Evolutionary conservation across 2,888 invertebrate genomes (phyloP).

Genomic region (Dromius quadrimaculatus): DNA sequence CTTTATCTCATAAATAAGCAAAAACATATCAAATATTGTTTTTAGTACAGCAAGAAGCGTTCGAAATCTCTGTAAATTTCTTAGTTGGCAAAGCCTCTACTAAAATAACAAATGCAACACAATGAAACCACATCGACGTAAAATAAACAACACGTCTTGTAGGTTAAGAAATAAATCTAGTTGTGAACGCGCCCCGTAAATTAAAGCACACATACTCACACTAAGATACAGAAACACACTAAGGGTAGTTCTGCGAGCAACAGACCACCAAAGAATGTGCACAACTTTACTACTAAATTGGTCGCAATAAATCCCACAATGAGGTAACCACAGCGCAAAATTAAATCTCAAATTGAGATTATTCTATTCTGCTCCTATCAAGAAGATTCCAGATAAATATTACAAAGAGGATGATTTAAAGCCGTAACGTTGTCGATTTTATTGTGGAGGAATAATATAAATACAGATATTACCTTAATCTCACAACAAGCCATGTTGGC

Average conservation of each 20-base stretch:
- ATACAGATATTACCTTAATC: conserved; percentile 31
- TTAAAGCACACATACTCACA: conserved; percentile 37
- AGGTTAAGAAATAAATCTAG: conserved; percentile 47
- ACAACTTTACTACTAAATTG: conserved; percentile 43
- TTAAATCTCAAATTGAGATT: conserved; percentile 37
- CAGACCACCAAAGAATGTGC: conserved; percentile 36
- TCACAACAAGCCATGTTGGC: conserved; percentile 37
- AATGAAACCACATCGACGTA: conserved; percentile 38
- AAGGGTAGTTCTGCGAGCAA: conserved; percentile 4
- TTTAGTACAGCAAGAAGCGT: conserved; percentile 2
- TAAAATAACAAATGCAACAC: conserved; percentile 30
- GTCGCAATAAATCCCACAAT: conserved; percentile 42
- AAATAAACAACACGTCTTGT: conserved; percentile 46
- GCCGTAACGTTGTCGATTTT: too few species aligned
- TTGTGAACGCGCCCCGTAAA: conserved; percentile 39
- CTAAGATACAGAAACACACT: not conserved
- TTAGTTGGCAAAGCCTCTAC: conserved; percentile 1
- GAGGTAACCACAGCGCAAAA: conserved; percentile 34
- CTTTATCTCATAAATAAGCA: not conserved
- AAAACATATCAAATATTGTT: not conserved
- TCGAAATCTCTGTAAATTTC: conserved; percentile 2
- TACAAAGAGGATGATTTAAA: too few species aligned
- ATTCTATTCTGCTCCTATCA: too few species aligned
- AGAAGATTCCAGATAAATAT: too few species aligned
- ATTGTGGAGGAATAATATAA: too few species aligned